Conservation (phyloP, 2,113 vertebrate genomes). For the Xyliphius kryptos region DNA sequence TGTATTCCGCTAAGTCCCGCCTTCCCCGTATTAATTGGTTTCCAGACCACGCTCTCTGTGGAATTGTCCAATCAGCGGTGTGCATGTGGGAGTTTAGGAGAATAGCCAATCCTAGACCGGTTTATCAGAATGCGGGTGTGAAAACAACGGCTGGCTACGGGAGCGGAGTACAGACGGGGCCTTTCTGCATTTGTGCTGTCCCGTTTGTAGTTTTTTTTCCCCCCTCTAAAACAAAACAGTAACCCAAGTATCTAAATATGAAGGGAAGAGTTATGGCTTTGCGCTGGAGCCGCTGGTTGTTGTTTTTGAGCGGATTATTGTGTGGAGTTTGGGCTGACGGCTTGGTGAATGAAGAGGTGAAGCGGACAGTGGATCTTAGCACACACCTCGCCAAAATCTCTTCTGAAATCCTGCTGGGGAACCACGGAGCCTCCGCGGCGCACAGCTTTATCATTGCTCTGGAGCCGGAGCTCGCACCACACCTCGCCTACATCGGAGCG, state of each 20-base stretch:
- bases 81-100: neutral
- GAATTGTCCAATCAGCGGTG: neutral
- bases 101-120: neutral
- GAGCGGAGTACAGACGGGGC: neutral
- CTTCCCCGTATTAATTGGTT: slow-evolving; percentile 26
- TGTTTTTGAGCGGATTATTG: slow-evolving; percentile 50
- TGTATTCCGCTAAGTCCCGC: neutral
- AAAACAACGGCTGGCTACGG: neutral
- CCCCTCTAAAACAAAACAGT: neutral
- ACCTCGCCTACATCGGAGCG: slow-evolving; percentile 82
- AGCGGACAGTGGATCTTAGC: slow-evolving; percentile 83
- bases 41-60: slow-evolving; percentile 9
- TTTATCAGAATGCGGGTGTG: neutral
- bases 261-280: slow-evolving; percentile 35
- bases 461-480: slow-evolving; percentile 75
- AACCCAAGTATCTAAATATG: neutral
- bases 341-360: slow-evolving; percentile 82
- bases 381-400: slow-evolving; percentile 90
- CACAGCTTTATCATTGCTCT: slow-evolving; percentile 74
- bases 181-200: neutral
- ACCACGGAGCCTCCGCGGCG: slow-evolving; percentile 62
- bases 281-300: neutral
- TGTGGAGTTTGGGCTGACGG: slow-evolving; percentile 52
- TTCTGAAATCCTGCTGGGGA: slow-evolving; percentile 74
- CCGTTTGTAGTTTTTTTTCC: neutral